These are phyloP conservation scores for Camponotus vicinus DNA, from an alignment of 1,140 invertebrate genomes.

Conservation along the genomic window DNA sequence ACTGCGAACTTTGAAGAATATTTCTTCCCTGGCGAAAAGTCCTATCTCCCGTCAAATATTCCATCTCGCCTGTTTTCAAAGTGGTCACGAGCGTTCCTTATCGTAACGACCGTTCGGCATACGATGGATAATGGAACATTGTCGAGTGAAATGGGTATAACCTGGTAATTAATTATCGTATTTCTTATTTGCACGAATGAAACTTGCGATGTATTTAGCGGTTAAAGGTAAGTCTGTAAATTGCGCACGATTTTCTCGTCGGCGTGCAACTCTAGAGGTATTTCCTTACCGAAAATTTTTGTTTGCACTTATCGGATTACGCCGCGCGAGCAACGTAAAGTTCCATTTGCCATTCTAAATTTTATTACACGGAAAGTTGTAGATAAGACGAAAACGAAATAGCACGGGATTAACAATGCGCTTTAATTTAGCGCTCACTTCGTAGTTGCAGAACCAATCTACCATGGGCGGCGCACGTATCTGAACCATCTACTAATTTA, in stretches of 20 bases:
- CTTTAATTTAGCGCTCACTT: slow-evolving; percentile 49
- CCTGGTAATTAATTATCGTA: slow-evolving; percentile 17
- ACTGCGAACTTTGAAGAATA: slow-evolving; percentile 1
- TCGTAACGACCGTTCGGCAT: slow-evolving; percentile 1
- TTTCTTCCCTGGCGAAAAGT: not conserved
- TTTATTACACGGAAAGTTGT: slow-evolving; percentile 27
- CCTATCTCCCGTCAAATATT: slow-evolving; percentile 29
- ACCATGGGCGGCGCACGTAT: slow-evolving; percentile 30
- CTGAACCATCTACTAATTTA: slow-evolving; percentile 64
- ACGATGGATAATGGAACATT: slow-evolving; percentile 15
- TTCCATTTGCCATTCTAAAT: slow-evolving; percentile 9
- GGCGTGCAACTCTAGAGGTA: not conserved
- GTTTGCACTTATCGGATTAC: slow-evolving; percentile 8
- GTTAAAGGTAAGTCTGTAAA: not conserved
- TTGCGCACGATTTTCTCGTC: not conserved
- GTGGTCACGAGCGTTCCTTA: slow-evolving; percentile 10
- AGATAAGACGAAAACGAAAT: slow-evolving; percentile 37
- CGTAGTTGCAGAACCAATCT: slow-evolving; percentile 53
- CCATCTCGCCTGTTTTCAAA: not conserved
- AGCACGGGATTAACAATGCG: slow-evolving; percentile 52
- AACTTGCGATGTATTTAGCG: not conserved
- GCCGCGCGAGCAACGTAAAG: not conserved
- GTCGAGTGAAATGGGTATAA: not conserved
- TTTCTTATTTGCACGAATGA: not conserved
- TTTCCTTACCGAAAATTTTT: slow-evolving; percentile 7